Conservation (phyloP, 2,113 vertebrate genomes). For the Limanda limanda region DNA sequence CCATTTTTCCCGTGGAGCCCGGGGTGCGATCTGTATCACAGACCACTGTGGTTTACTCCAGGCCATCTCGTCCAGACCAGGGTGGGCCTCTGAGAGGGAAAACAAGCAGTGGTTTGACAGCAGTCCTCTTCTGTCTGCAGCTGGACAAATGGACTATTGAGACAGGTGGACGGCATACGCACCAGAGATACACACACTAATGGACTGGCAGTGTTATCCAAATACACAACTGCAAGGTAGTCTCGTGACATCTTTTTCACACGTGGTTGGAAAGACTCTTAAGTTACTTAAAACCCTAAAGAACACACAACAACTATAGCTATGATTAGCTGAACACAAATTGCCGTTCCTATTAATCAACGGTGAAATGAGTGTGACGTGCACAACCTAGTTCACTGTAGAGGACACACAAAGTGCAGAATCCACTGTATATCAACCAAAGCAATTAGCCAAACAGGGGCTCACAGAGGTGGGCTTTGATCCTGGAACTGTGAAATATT, state of each 20-base stretch:
- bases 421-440: constrained; percentile 46
- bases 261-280: neutral
- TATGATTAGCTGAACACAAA: neutral
- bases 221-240: constrained; percentile 14
- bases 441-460: constrained; percentile 68
- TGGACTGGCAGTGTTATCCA: constrained; percentile 41
- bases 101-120: constrained; percentile 60
- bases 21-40: constrained; percentile 7
- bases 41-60: constrained; percentile 29
- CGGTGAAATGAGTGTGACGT: neutral
- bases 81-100: constrained; percentile 63
- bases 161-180: constrained; percentile 72
- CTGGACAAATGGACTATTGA: constrained; percentile 74
- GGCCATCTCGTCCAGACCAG: constrained; percentile 32
- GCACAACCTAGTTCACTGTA: constrained; percentile 4
- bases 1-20: constrained; percentile 16
- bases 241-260: constrained; percentile 19
- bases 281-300: neutral
- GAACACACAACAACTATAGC: neutral
- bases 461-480: constrained; percentile 71
- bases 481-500: constrained; percentile 77
- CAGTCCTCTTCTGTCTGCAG: constrained; percentile 49
- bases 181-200: constrained; percentile 64
- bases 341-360: neutral
- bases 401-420: constrained; percentile 28